Base-by-base conservation (phyloP, 2,888 invertebrate genomes). In the Scaptomyza reducta region DNA sequence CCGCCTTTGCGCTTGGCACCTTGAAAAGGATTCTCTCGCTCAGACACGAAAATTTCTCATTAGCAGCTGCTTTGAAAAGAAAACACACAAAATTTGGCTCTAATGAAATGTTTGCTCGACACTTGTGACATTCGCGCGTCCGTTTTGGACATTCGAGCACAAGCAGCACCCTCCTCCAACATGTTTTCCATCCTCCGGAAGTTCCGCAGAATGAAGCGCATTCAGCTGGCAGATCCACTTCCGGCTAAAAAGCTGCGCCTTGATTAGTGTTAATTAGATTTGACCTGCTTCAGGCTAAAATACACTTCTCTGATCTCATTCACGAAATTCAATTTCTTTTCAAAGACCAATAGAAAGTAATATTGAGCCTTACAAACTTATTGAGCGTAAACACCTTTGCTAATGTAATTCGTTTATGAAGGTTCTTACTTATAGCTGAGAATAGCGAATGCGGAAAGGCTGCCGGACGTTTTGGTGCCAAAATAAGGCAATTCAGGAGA, bases 251-350 rank as follows among this genome's bases (percentile, higher is more conserved):
- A 47, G 67, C 63, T 55, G 57, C 50, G 60, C 72, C 75, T 82
- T 85, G 82, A 85, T 86, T 85, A 86, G 84, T 80, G 80, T 73
- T 86, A 85, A 85, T 86, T 85, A 80, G 80, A 85, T 85, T 84
- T 77, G 41, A 77, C 73, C 74, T 77, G 68, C 35, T 47, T 14
- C 62, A 29, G 50, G 25, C 54, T 66, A 11, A 41, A 56, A 50
- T 54, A 14, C 50, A 41, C 47, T 41, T 25, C 16, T 60, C 16
- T 40, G 25, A 49, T 42, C 14, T 22, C 58, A 56, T 50, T 35
- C 35, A 33, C 50, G 29, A 22, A 58, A 59, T 13, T 33, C 13
- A 9, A 51, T 44, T 49, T n/a, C 47, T 29, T 50, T 6, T 14
- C 35, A 33, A 33, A 10, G 25, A 42, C 44, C 42, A 35, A 40